Base-by-base conservation (phyloP, 2,797 vertebrate genomes). In the Borostomias antarcticus region DNA sequence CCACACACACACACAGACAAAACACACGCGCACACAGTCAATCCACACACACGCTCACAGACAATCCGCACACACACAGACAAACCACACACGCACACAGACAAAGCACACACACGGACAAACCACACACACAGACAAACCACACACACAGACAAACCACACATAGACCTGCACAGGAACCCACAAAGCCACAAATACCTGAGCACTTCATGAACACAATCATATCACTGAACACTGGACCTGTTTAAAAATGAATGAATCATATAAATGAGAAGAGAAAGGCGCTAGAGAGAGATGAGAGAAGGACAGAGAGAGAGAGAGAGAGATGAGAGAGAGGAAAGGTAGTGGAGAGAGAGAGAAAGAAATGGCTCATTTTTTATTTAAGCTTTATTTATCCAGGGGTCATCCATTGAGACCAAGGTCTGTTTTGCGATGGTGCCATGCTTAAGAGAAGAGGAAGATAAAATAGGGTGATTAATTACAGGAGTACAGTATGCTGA, bases 211-310 rank as follows among this genome's bases (percentile, higher is more conserved):
- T n/a, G n/a, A n/a, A n/a, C n/a, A n/a, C n/a, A n/a, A n/a, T n/a
- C n/a, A n/a, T n/a, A 71, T 65, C 74, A 67, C 30, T 73, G 71
- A 83, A 82, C 86, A 63, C 70, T 71, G 86, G 82, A 86, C 86
- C 86, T 83, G 74, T 57, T 89, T 75, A 88, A 87, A 88, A 87
- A 89, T 89, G 75, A 73, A 87, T 84, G 85, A 70, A 75, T 64
- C 72, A 65, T n/a, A 67, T 74, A 79, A 70, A 88, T 77, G 81
- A 86, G 45, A 51, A 68, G 83, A 54, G 59, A 77, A 81, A 86
- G 77, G 77, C 78, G 81, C 84, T 85, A 81, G 76, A 66, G 33
- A 77, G 68, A 77, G 68, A 79, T 74, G 70, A 58, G 64, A 53
- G 15, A 19, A n/a, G 17, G 43, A 9, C 2, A 6, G 33, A 40